Conservation (phyloP, 2,113 vertebrate genomes). For the Glareola pratincola region DNA sequence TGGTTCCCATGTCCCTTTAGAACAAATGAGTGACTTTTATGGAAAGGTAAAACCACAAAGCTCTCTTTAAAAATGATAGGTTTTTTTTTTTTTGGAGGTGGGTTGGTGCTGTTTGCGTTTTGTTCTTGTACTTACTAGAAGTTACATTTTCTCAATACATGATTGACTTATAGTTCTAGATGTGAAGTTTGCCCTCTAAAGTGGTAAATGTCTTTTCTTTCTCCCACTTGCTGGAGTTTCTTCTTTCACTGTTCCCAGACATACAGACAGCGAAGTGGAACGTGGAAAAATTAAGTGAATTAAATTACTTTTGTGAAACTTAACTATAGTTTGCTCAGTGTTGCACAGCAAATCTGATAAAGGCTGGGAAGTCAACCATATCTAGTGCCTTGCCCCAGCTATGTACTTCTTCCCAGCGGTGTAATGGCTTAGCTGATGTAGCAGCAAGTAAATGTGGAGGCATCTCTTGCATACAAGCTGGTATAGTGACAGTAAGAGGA, state of each 20-base stretch:
- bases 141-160: not conserved
- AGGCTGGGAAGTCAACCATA: not conserved
- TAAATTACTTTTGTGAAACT: too few species aligned
- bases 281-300: not conserved
- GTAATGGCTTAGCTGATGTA: not conserved
- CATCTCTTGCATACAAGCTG: not conserved
- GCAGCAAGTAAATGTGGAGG: not conserved
- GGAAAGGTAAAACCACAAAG: slow-evolving; percentile 84
- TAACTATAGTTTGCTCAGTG: not conserved
- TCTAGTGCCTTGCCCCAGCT: not conserved
- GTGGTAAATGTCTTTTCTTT: not conserved
- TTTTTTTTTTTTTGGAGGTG: not conserved
- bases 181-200: not conserved
- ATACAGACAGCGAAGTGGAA: not conserved
- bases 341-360: slow-evolving; percentile 17
- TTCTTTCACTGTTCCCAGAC: not conserved
- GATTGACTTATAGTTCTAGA: not conserved
- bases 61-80: not conserved
- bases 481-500: not conserved
- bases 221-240: not conserved
- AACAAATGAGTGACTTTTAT: slow-evolving; percentile 98
- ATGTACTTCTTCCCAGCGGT: not conserved
- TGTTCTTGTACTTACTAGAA: not conserved
- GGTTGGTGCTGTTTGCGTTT: not conserved
- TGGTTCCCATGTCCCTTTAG: slow-evolving; percentile 91